Evolutionary conservation across 2,113 vertebrate species (phyloP).

Genomic region (Triplophysa rosa): DNA sequence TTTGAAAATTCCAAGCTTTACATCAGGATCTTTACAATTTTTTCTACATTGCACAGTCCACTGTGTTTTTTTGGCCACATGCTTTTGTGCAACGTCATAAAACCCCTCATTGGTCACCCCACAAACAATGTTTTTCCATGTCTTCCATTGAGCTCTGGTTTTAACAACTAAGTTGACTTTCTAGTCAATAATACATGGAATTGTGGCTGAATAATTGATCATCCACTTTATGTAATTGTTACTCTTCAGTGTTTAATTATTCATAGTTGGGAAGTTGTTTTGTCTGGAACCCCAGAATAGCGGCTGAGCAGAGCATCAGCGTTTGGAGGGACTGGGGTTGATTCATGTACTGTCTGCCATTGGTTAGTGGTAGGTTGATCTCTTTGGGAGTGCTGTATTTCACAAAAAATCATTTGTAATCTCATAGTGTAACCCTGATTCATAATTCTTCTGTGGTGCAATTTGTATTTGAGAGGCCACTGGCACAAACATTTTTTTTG

Average conservation of each 20-base stretch:
- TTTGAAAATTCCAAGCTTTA: not conserved
- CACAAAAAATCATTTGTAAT: not conserved
- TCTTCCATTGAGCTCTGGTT: constrained; percentile 40
- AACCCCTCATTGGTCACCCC: constrained; percentile 5
- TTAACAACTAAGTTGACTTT: constrained; percentile 58
- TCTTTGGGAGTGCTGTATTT: not conserved
- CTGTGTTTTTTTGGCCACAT: not conserved
- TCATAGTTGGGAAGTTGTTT: constrained; percentile 46
- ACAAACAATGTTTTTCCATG: constrained; percentile 24
- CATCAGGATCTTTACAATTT: not conserved
- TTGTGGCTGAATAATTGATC: constrained; percentile 65
- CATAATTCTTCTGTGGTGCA: no score
- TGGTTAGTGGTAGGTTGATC: not conserved
- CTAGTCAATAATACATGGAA: constrained; percentile 61
- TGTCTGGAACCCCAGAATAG: constrained; percentile 50
- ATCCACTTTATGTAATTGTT: constrained; percentile 55
- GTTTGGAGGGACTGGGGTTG: not conserved
- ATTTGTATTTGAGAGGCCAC: not conserved
- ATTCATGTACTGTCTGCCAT: not conserved
- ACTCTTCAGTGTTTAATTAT: constrained; percentile 62
- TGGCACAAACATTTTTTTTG: not conserved
- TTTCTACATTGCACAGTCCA: not conserved
- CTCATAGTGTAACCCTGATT: not conserved
- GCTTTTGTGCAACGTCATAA: not conserved
- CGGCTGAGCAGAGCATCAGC: not conserved